Percentiles rank a stretch among this genome's conserved stretches.
Evolutionary conservation across 2,888 invertebrate genomes (phyloP).

Genomic region (Cosmorhoe ocellata): DNA sequence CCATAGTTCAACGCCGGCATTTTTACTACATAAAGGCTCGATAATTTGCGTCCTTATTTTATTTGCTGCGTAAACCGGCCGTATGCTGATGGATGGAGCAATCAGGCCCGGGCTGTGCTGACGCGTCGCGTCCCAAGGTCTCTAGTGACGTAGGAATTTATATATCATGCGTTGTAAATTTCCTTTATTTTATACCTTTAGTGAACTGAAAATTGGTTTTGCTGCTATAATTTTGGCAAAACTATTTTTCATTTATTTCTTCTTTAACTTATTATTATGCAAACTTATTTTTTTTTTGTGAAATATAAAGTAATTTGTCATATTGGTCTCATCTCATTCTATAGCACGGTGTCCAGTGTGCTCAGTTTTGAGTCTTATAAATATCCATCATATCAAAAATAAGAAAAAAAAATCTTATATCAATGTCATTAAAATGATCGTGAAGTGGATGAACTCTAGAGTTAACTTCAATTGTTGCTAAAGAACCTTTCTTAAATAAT

Average conservation of each 20-base stretch:
- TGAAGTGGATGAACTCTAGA: no score
- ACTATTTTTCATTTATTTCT: not conserved
- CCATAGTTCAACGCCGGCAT: conserved; percentile 14
- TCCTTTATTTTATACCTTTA: conserved; percentile 55
- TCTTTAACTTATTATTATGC: not conserved
- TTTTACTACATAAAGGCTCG: conserved; percentile 23
- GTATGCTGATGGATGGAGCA: conserved; percentile 72
- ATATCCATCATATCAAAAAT: no score
- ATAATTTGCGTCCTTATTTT: conserved; percentile 24
- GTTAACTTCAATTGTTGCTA: no score
- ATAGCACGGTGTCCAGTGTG: no score
- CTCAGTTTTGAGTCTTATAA: no score
- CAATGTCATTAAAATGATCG: no score
- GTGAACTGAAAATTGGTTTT: conserved; percentile 2
- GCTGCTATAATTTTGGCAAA: not conserved
- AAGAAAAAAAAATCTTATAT: no score
- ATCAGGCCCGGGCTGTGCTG: conserved; percentile 72
- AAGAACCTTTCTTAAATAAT: no score
- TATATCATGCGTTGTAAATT: conserved; percentile 73
- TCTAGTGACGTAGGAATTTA: conserved; percentile 64
- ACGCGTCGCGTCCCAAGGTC: conserved; percentile 56
- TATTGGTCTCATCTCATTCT: no score
- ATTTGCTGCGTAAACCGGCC: conserved; percentile 56
- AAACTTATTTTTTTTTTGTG: no score
- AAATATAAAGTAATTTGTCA: no score